Conservation (phyloP, 2,113 vertebrate genomes). For the Spermophilus dauricus region DNA sequence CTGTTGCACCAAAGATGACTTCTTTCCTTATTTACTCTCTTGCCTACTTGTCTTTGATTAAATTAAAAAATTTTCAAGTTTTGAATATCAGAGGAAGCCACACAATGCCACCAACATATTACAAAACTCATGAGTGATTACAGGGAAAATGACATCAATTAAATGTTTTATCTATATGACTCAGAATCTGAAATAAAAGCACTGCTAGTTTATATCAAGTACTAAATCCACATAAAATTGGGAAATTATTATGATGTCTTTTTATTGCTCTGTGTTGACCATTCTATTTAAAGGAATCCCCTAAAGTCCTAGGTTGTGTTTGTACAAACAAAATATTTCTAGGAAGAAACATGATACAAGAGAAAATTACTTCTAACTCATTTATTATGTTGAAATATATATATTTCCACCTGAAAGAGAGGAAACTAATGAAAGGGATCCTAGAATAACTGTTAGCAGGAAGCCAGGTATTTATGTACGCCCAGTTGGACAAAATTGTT, state of each 20-base stretch:
- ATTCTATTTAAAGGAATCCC: constrained; percentile 17
- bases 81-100: constrained; percentile 25
- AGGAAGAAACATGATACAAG: background rate
- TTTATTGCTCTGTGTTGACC: background rate
- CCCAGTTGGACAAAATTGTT: background rate
- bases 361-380: background rate
- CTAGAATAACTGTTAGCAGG: background rate
- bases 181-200: constrained; percentile 29
- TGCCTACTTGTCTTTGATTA: background rate
- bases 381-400: background rate
- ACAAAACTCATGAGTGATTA: background rate
- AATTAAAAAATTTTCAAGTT: constrained; percentile 35
- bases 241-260: background rate
- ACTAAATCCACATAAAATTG: background rate
- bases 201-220: background rate
- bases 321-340: constrained; percentile 37
- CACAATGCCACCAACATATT: background rate
- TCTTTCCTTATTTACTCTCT: background rate
- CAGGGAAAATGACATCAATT: background rate
- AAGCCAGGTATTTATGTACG: background rate
- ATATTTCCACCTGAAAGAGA: background rate
- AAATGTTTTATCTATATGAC: constrained; percentile 26
- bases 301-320: background rate
- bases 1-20: background rate
- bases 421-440: background rate